Percentiles rank a stretch among this genome's conserved stretches.
These are phyloP conservation scores for Epizoanthus scotinus DNA, from an alignment of 92 coral and sea anemone species.

Conservation along the genomic window DNA sequence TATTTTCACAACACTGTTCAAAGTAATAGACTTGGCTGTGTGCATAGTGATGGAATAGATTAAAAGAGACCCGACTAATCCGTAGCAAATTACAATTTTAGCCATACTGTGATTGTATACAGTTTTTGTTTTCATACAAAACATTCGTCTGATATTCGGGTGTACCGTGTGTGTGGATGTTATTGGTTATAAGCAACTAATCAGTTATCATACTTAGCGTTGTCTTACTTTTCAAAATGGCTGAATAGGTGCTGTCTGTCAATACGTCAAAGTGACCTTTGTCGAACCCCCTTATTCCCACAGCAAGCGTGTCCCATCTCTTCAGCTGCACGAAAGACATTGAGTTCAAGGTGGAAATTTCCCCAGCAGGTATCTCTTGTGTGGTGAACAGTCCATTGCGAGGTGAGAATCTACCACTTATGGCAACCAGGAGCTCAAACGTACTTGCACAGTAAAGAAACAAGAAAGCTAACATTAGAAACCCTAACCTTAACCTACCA, in stretches of 20 bases:
- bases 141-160: no score
- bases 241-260: slow-evolving; percentile 52
- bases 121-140: no score
- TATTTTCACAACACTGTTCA: no score
- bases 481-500: no score
- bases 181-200: no score
- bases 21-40: no score
- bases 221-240: slow-evolving; percentile 48
- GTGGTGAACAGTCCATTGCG: slow-evolving; percentile 45
- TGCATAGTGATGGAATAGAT: no score
- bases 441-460: slow-evolving; percentile 22
- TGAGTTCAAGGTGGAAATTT: slow-evolving; percentile 49
- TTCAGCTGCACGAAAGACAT: slow-evolving; percentile 38
- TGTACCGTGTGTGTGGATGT: no score
- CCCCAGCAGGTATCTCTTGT: slow-evolving; percentile 31
- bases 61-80: no score
- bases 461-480: no score
- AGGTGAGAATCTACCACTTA: slow-evolving; percentile 51
- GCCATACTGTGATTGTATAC: no score
- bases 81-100: no score
- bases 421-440: slow-evolving; percentile 50
- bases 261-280: slow-evolving; percentile 31
- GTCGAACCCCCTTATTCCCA: slow-evolving; percentile 39
- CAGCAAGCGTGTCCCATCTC: slow-evolving; percentile 59
- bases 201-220: background rate